Base-by-base conservation (phyloP, 2,888 invertebrate species). In the Pristionchus mayeri region DNA sequence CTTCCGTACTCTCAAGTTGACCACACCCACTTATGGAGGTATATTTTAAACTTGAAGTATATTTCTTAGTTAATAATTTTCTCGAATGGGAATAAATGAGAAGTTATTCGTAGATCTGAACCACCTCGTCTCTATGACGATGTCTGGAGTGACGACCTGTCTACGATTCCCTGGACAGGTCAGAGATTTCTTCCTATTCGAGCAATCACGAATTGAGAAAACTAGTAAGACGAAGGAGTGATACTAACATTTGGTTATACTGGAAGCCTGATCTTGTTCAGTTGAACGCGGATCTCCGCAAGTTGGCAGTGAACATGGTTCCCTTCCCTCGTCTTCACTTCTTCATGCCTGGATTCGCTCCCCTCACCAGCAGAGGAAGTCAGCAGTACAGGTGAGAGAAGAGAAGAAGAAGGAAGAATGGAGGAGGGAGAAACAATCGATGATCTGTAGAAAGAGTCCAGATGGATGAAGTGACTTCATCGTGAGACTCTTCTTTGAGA, bases 91-190 rank as follows among this genome's bases (percentile, higher is more conserved):
- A n/a, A n/a, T n/a, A n/a, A 57, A 57, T 57, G 11, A 2, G 2
- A 4, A 57, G n/a, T 44, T 24, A 44, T 75, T 44, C 21, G 18
- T 37, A 71, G 92, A 92, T 85, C 87, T 92, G 71, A 92, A 92
- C 24, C 94, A 96, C 93, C 94, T 96, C 82, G 93, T 94, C 2
- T 93, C 93, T n/a, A 92, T 93, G 82, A 94, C 94, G 13, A 94
- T 94, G 93, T 93, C 93, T 40, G 94, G 94, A 30, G 93, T 94
- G 34, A 94, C 94, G n/a, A 94, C 94, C 60, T 94, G 94, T 93
- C 95, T 96, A 48, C 95, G 96, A 89, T 97, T 97, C 94, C 97
- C 97, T n/a, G 97, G 97, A 81, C 97, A 97, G 93, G 93, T 97
- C 91, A 97, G 40, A 3, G 27, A 57, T 57, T 54, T 3, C n/a